A percentile compares a stretch with the other conserved stretches of the same genome.
Conservation (phyloP, 2,113 vertebrate genomes). For the Polyodon spathula region DNA sequence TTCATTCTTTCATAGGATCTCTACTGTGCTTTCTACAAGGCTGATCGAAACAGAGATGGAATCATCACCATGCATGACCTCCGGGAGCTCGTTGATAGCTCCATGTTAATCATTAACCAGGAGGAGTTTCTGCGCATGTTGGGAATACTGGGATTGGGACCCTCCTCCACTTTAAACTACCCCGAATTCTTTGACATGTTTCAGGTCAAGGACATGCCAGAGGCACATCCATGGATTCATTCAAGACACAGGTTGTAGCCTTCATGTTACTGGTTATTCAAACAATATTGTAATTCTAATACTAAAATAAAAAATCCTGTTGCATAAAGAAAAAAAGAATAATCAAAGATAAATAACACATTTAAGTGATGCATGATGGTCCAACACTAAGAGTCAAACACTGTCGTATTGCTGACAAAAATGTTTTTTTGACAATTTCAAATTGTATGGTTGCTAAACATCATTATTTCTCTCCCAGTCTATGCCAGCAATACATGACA, state of each 20-base stretch:
- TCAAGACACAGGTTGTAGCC: constrained; percentile 13
- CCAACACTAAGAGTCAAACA: too few relatives aligned
- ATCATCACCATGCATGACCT: constrained; percentile 42
- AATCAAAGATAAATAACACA: too few relatives aligned
- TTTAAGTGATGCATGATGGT: too few relatives aligned
- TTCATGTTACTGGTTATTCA: neutral
- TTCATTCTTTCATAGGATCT: constrained; percentile 43
- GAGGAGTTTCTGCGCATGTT: constrained; percentile 41
- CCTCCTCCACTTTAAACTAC: constrained; percentile 35
- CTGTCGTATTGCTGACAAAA: too few relatives aligned
- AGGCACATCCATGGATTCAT: neutral
- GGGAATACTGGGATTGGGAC: constrained; percentile 41
- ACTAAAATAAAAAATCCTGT: too few relatives aligned
- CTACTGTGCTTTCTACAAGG: constrained; percentile 50
- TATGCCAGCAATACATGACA: too few relatives aligned
- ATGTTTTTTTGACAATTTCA: too few relatives aligned
- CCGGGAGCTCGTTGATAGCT: constrained; percentile 28
- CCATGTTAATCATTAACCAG: constrained; percentile 39
- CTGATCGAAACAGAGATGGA: constrained; percentile 45
- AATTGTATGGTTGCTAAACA: too few relatives aligned
- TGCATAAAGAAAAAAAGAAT: too few relatives aligned
- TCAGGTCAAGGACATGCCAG: constrained; percentile 27
- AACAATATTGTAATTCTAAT: neutral
- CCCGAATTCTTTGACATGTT: constrained; percentile 42
- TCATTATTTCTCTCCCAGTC: too few relatives aligned